phyloP scores from a whole-genome alignment of 2,113 vertebrate genomes.

The Tichodroma muraria region DNA sequence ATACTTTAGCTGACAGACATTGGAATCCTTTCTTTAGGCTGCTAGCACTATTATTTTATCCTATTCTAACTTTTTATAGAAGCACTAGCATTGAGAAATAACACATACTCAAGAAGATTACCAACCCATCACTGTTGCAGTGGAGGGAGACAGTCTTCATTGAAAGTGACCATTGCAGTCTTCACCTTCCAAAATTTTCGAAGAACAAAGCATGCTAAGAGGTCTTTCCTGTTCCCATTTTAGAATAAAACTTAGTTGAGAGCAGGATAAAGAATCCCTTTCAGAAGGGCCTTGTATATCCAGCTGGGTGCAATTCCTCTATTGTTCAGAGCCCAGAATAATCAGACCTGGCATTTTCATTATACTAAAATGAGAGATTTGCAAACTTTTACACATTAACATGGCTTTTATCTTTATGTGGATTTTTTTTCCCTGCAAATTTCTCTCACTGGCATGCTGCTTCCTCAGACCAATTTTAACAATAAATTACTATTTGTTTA shows the following conservation, averaged over 20 bases:
- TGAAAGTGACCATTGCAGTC: neutral
- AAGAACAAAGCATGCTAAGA: neutral
- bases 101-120: neutral
- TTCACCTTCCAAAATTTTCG: neutral
- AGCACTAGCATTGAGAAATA: neutral
- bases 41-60: neutral
- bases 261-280: neutral
- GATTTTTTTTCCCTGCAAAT: neutral
- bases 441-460: neutral
- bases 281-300: neutral
- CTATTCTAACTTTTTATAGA: neutral
- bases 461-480: neutral
- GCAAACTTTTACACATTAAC: neutral
- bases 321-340: neutral
- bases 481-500: neutral
- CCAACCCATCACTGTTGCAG: neutral
- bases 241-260: neutral
- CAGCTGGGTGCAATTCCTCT: neutral
- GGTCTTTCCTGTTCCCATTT: neutral
- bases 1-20: neutral
- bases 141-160: neutral
- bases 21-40: neutral
- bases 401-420: neutral
- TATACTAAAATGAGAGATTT: neutral
- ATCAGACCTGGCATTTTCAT: neutral